A percentile compares a stretch with the other conserved stretches of the same genome.
Conservation (phyloP, 1,140 invertebrate genomes). For the Drosophila mauritiana region DNA sequence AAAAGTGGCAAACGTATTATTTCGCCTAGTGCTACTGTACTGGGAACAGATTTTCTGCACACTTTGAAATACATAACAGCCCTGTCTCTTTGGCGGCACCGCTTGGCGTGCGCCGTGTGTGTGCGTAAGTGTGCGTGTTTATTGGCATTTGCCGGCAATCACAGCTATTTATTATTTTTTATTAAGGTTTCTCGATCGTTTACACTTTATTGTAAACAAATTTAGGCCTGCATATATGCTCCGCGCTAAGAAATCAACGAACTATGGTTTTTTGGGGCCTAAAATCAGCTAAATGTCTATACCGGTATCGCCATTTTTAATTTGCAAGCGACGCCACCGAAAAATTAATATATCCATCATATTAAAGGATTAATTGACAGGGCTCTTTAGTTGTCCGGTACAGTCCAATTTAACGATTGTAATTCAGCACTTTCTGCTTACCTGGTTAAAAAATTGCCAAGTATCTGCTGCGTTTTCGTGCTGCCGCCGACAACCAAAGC, state of each 20-base stretch:
- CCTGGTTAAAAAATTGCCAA: slow-evolving; percentile 43
- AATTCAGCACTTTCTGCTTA: slow-evolving; percentile 12
- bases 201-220: background rate
- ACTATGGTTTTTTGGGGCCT: background rate
- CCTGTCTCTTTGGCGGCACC: slow-evolving; percentile 42
- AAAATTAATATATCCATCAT: background rate
- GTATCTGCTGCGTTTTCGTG: slow-evolving; percentile 10
- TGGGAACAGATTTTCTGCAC: background rate
- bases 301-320: slow-evolving; percentile 76
- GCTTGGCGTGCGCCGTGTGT: slow-evolving; percentile 19
- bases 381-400: background rate
- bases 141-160: slow-evolving; percentile 18
- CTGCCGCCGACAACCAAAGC: slow-evolving; percentile 23
- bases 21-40: slow-evolving; percentile 29
- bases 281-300: slow-evolving; percentile 46
- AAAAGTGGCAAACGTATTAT: background rate
- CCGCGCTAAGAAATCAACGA: too few relatives aligned
- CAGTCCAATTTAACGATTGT: background rate
- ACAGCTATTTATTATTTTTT: background rate
- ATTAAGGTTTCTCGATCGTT: background rate
- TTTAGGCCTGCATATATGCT: background rate
- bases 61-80: slow-evolving; percentile 22
- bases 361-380: too few relatives aligned
- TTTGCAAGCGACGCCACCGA: slow-evolving; percentile 45
- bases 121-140: slow-evolving; percentile 23